phyloP scores from a whole-genome alignment of 2,113 vertebrate genomes.

The Phalacrocorax pelagicus region DNA sequence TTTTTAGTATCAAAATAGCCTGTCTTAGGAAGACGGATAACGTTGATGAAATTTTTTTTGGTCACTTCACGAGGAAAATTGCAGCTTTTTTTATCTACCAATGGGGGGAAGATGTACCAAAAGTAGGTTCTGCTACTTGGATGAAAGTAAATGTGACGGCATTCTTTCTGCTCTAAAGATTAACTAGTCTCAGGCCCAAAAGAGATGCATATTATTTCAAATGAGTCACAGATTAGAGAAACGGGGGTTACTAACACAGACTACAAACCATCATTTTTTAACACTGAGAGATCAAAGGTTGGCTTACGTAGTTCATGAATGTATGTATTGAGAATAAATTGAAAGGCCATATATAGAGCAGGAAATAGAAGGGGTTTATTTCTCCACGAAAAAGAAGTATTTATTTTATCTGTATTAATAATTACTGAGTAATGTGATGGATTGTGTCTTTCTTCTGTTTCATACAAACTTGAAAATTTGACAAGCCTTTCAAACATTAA shows the following conservation, averaged over 20 bases:
- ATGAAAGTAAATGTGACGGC: not conserved
- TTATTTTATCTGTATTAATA: not conserved
- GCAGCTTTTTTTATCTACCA: not conserved
- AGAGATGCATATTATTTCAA: slow-evolving; percentile 11
- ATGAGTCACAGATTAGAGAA: slow-evolving; percentile 56
- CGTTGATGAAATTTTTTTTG: not conserved
- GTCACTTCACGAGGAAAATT: not conserved
- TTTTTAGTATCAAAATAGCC: not conserved
- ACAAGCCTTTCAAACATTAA: slow-evolving; percentile 33
- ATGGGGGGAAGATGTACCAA: not conserved
- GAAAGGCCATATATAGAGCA: not conserved
- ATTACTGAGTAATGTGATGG: not conserved
- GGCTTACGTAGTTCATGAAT: not conserved
- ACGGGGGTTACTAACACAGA: not conserved
- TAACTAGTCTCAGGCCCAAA: slow-evolving; percentile 5
- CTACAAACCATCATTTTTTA: not conserved
- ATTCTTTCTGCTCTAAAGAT: slow-evolving; percentile 45
- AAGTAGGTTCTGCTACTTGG: not conserved
- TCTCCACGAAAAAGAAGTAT: not conserved
- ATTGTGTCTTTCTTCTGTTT: not conserved
- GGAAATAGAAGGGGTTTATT: not conserved
- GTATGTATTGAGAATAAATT: not conserved
- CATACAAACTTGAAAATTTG: not conserved
- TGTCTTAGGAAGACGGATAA: not conserved
- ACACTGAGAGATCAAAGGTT: slow-evolving; percentile 29